These are phyloP conservation scores for Drosophila nr. medialis DNA, from an alignment of 2,888 invertebrate genomes.

Conservation along the genomic window DNA sequence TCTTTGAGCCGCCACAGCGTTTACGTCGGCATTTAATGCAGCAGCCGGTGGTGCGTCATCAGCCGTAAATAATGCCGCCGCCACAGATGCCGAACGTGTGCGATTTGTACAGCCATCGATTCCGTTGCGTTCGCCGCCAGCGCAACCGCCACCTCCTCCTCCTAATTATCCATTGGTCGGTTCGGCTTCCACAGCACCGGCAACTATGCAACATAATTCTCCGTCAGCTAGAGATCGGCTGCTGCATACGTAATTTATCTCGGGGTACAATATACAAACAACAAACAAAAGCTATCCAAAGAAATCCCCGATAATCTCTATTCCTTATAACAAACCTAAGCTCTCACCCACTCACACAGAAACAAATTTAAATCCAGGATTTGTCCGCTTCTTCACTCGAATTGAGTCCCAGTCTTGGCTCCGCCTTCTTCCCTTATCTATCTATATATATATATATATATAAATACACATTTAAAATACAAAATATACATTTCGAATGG, in stretches of 20 bases:
- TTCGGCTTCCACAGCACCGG: constrained; percentile 12
- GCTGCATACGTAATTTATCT: constrained; percentile 79
- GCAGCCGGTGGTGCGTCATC: constrained; percentile 64
- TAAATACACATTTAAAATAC: constrained; percentile 40
- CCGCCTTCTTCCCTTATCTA: constrained; percentile 43
- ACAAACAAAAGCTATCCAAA: constrained; percentile 48
- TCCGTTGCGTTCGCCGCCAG: constrained; percentile 77
- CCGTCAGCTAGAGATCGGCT: constrained; percentile 79
- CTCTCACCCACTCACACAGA: constrained; percentile 13
- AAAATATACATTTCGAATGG: constrained; percentile 59
- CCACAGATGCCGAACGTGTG: constrained; percentile 79
- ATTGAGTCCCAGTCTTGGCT: constrained; percentile 15
- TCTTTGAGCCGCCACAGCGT: constrained; percentile 87
- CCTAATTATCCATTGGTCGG: constrained; percentile 24
- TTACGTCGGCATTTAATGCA: constrained; percentile 82
- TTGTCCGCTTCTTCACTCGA: constrained; percentile 17
- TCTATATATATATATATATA: constrained; percentile 30
- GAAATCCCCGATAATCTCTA: constrained; percentile 48
- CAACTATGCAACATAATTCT: constrained; percentile 55
- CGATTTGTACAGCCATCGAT: constrained; percentile 82
- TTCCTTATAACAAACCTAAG: constrained; percentile 29
- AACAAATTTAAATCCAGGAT: constrained; percentile 5
- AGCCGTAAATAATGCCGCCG: constrained; percentile 54
- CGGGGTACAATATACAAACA: constrained; percentile 50
- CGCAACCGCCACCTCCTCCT: constrained; percentile 74